phyloP scores from a whole-genome alignment of 2,888 invertebrate species.

The Cephus sareptanus region DNA sequence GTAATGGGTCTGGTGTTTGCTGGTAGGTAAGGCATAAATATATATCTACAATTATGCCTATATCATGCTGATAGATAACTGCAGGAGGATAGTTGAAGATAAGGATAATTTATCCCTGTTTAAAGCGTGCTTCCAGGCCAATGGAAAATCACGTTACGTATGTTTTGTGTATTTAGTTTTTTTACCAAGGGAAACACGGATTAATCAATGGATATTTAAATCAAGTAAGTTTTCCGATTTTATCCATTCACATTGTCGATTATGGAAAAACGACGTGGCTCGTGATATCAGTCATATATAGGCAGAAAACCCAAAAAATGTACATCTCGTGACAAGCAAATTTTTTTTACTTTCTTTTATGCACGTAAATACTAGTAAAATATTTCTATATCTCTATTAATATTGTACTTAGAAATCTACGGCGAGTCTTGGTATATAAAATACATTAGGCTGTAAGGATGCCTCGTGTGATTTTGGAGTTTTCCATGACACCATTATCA shows the following conservation, averaged over 20 bases:
- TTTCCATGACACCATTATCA: background rate
- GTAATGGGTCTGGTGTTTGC: background rate
- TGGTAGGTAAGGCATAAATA: background rate
- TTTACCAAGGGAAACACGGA: background rate
- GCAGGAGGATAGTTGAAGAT: background rate
- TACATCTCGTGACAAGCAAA: background rate
- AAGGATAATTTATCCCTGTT: background rate
- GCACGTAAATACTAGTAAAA: background rate
- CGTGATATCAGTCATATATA: too few relatives aligned
- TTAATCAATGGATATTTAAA: background rate
- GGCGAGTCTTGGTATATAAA: background rate
- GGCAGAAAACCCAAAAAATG: too few relatives aligned
- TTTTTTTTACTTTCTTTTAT: background rate
- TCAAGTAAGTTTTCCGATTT: background rate
- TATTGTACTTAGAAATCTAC: background rate
- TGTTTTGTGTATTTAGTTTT: background rate
- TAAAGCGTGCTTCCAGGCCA: background rate
- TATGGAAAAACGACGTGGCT: too few relatives aligned
- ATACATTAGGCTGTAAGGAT: background rate
- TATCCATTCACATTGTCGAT: too few relatives aligned
- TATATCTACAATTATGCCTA: background rate
- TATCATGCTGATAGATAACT: background rate
- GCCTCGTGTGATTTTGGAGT: background rate
- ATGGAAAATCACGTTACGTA: background rate
- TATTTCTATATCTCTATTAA: background rate